Percentiles rank a stretch among this genome's conserved stretches.
Evolutionary conservation across 1,140 invertebrate species (phyloP).

Genomic region (Nephila pilipes): DNA sequence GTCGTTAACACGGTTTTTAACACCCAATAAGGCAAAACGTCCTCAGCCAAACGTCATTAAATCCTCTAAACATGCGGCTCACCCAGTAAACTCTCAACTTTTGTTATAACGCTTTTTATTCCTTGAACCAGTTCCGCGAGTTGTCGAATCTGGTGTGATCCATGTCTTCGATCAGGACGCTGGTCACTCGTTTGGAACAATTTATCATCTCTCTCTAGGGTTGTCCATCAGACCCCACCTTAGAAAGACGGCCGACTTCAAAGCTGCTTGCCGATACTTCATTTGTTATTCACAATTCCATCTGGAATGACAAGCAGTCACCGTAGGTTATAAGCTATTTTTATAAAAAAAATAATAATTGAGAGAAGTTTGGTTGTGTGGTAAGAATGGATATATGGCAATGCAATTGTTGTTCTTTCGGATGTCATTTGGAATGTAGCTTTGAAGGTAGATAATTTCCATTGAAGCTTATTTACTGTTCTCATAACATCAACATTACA

Average conservation of each 20-base stretch:
- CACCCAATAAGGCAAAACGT: slow-evolving; percentile 54
- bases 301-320: not conserved
- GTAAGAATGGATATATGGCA: not conserved
- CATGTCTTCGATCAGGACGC: slow-evolving; percentile 30
- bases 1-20: slow-evolving; percentile 50
- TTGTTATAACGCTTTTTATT: slow-evolving; percentile 42
- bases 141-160: slow-evolving; percentile 32
- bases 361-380: no score
- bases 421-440: not conserved
- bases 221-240: slow-evolving; percentile 38
- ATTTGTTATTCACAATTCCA: slow-evolving; percentile 27
- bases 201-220: not conserved
- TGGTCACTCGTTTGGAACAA: slow-evolving; percentile 1
- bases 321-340: not conserved
- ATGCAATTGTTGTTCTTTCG: not conserved
- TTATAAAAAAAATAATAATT: not conserved
- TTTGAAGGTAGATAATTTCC: not conserved
- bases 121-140: slow-evolving; percentile 52
- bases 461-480: no score
- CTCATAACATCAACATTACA: no score
- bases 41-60: slow-evolving; percentile 13
- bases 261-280: slow-evolving; percentile 18
- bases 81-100: slow-evolving; percentile 66
- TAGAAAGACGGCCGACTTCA: slow-evolving; percentile 12
- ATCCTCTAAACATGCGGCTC: slow-evolving; percentile 47